These are phyloP conservation scores for Hoplodrina blanda DNA, from an alignment of 2,888 invertebrate genomes.

Conservation along the genomic window DNA sequence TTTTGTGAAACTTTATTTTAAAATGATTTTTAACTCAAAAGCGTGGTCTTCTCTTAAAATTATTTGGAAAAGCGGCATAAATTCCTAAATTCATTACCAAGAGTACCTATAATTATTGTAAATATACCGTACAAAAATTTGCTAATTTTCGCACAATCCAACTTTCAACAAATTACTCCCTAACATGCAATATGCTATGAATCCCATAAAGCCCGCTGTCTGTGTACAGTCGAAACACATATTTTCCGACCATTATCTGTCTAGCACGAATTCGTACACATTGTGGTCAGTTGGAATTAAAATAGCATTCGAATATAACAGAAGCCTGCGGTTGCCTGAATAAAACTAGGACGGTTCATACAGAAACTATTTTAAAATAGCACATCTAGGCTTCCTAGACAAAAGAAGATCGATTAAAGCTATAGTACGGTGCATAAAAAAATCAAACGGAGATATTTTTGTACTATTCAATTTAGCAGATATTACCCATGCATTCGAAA, in stretches of 20 bases:
- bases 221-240: slow-evolving; percentile 12
- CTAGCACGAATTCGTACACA: neutral
- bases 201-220: neutral
- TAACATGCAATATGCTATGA: slow-evolving; percentile 8
- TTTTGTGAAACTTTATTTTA: no score
- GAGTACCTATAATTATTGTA: neutral
- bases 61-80: neutral
- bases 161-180: slow-evolving; percentile 12
- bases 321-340: neutral
- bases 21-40: no score
- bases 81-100: neutral
- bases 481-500: no score
- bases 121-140: neutral
- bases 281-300: slow-evolving; percentile 4
- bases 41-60: no score
- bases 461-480: no score
- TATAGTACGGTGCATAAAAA: neutral
- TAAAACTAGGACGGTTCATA: slow-evolving; percentile 1
- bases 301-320: slow-evolving; percentile 9
- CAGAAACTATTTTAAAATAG: neutral
- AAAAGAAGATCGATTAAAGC: neutral
- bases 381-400: neutral
- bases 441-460: no score
- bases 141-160: neutral
- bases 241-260: neutral